Conservation (phyloP, 2,888 invertebrate species). For the Chouioia cunea region DNA sequence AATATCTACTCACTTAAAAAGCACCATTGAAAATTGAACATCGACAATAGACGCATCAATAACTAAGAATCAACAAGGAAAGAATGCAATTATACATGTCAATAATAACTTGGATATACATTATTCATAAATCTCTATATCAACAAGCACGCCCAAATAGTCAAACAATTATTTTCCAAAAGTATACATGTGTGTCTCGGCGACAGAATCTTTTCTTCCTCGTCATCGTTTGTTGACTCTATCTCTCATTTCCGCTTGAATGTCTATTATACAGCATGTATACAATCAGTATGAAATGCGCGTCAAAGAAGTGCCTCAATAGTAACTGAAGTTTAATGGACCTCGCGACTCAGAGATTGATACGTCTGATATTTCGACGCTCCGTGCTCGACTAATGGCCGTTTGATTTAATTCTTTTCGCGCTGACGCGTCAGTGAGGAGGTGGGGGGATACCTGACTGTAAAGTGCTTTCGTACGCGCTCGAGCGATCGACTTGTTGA, state of each 20-base stretch:
- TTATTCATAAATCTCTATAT: too few relatives aligned
- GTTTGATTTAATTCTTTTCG: slow-evolving; percentile 19
- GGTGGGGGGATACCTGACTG: too few relatives aligned
- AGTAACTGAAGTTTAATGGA: slow-evolving; percentile 30
- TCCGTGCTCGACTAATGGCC: slow-evolving; percentile 23
- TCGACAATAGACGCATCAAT: too few relatives aligned
- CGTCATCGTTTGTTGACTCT: slow-evolving; percentile 50
- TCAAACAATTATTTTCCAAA: too few relatives aligned
- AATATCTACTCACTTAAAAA: too few relatives aligned
- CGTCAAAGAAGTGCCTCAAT: slow-evolving; percentile 41
- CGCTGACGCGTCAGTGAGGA: neutral
- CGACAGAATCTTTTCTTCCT: slow-evolving; percentile 48
- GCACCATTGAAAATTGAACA: too few relatives aligned
- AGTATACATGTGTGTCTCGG: neutral
- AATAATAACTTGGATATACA: too few relatives aligned
- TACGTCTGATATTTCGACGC: slow-evolving; percentile 26
- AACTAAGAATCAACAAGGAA: too few relatives aligned
- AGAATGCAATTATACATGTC: too few relatives aligned
- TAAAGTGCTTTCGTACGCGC: too few relatives aligned
- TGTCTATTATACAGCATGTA: neutral
- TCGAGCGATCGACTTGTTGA: neutral
- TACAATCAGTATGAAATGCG: neutral
- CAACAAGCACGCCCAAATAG: too few relatives aligned
- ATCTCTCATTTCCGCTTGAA: slow-evolving; percentile 14
- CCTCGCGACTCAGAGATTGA: slow-evolving; percentile 23